Evolutionary conservation across 2,888 invertebrate genomes (phyloP), one percentile per base, ranked within the genome.

Genomic region (Tortrix viridana): DNA sequence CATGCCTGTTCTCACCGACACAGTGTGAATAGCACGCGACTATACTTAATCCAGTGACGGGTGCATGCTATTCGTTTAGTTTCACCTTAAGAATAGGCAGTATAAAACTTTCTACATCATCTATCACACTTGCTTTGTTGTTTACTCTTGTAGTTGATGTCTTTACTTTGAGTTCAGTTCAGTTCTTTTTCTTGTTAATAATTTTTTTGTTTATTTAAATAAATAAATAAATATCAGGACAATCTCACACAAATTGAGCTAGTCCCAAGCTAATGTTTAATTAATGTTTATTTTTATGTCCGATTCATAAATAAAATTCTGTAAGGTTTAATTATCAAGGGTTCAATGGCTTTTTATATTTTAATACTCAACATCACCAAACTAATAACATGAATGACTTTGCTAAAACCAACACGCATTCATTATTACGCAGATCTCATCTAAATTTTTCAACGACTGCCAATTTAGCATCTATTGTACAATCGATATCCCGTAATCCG

Each of bases 71-170:
- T 74, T 79, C 76, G 72, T 76, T 83, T 74, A 75, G 82, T 85
- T 85, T 85, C 85, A 79, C 84, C 76, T 77, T 72, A 77, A 75
- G 73, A 75, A 77, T 77, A 78, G 79, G 78, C 76, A 76, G 78
- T 79, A 79, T 78, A 83, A 81, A 84, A 67, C 60, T 67, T 69
- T 69, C 69, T 54, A 60, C 52, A 49, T 44, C 46, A 57, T 56
- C 37, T 22, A 61, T 55, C 50, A 60, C 46, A 47, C 32, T 32
- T 32, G 32, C 3, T 32, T 32, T 32, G 32, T 38, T n/a, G n/a
- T 38, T 14, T 12, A 38, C n/a, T n/a, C 14, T 5, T 38, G 12
- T 32, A 32, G 9, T 32, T 32, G 9, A 32, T 32, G 32, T 32
- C 2, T 32, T 12, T 32, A 12, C 12, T 32, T 32, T 3, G 2